Evolutionary conservation across 2,113 vertebrate species (phyloP), one percentile per base, ranked within the genome.

Genomic region (Apeltes quadracus): DNA sequence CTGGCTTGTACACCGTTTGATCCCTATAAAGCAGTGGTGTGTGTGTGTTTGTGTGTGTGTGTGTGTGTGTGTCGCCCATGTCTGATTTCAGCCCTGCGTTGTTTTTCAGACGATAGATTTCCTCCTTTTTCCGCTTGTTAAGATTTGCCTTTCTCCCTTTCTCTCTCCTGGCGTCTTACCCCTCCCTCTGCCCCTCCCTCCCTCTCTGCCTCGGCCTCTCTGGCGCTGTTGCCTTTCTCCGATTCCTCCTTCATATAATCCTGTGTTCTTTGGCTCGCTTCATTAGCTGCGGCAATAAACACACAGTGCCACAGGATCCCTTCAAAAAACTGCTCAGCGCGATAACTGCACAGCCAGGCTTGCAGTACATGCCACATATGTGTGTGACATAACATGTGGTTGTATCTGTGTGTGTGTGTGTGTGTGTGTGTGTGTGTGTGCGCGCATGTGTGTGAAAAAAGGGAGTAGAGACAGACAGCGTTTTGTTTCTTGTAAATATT

Each of bases 231-330:
- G 34, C 73, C 51, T 59, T 80, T 79, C 76, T 67, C 67, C 62
- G 51, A 29, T 71, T 69, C 80, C 84, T 72, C 71, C 83, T 68
- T 72, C 76, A 75, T 68, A 83, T 51, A 82, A 82, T 86, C 74
- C 70, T 84, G 82, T 88, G 76, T 85, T 82, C 69, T 80, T 90
- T 89, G 87, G 88, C 87, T 79, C 12, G 18, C 73, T 76, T 84
- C 72, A 80, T 86, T 88, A 88, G 84, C 59, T 82, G 66, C 59
- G 70, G 73, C 83, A 91, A 92, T 87, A 91, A 92, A 92, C 86
- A 90, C 75, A 41, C 25, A 2, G 50, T 66, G 58, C 75, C 56
- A 85, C 50, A 62, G 81, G 78, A 90, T 79, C 80, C 84, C 76
- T 86, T 63, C 48, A 75, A 67, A 82, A 85, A 81, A 72, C 75